Evolutionary conservation across 2,888 invertebrate species (phyloP).

Genomic region (Pecten maximus): DNA sequence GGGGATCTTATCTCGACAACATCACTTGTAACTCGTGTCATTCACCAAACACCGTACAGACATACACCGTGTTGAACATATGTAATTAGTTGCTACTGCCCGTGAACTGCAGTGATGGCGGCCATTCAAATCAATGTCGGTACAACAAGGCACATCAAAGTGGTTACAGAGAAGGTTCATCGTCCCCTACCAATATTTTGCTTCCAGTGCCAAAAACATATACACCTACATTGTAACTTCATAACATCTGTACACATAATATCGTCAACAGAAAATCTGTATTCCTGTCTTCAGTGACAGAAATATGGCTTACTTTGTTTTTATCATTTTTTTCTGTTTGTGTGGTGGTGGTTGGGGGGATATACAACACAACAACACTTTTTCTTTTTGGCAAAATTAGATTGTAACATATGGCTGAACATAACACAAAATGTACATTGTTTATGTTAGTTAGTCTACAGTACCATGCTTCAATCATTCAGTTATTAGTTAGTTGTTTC

Average conservation of each 20-base stretch:
- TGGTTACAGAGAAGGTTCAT: background rate
- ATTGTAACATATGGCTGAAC: background rate
- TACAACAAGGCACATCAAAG: slow-evolving; percentile 22
- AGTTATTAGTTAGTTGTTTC: background rate
- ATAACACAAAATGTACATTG: background rate
- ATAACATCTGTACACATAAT: background rate
- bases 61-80: slow-evolving; percentile 2
- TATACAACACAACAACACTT: no score
- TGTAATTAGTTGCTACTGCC: background rate
- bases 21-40: slow-evolving; percentile 21
- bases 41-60: slow-evolving; percentile 22
- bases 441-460: background rate
- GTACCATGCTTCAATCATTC: background rate
- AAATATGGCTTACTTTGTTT: no score
- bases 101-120: background rate
- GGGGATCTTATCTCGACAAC: background rate
- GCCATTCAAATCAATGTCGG: background rate
- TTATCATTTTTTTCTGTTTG: no score
- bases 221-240: background rate
- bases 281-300: background rate
- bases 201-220: background rate
- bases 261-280: background rate
- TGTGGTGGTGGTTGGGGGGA: no score
- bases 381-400: background rate
- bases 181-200: background rate